Percentiles rank a stretch among this genome's conserved stretches.
Evolutionary conservation across 2,888 invertebrate genomes (phyloP).

Genomic region (Colostygia pectinataria): DNA sequence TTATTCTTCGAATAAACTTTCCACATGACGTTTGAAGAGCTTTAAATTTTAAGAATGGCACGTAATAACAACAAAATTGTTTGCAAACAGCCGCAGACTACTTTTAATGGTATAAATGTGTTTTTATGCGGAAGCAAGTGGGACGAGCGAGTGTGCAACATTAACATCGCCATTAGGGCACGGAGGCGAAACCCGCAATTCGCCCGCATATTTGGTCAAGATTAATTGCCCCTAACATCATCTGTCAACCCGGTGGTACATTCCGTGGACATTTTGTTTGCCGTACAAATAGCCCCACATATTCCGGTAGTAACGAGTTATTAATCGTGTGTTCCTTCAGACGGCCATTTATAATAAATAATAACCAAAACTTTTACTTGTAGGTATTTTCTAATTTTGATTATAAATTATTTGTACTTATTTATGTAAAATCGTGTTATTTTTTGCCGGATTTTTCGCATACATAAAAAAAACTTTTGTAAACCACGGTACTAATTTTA

Average conservation of each 20-base stretch:
- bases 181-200: slow-evolving; percentile 60
- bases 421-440: too few species aligned
- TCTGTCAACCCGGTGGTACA: slow-evolving; percentile 72
- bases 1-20: slow-evolving; percentile 9
- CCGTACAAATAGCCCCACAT: slow-evolving; percentile 65
- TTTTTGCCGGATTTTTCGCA: too few species aligned
- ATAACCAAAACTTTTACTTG: too few species aligned
- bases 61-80: slow-evolving; percentile 15
- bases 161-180: slow-evolving; percentile 60
- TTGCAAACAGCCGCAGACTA: slow-evolving; percentile 20
- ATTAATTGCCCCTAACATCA: slow-evolving; percentile 78
- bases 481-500: too few species aligned
- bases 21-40: slow-evolving; percentile 22
- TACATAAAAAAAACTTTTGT: too few species aligned
- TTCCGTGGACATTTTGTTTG: slow-evolving; percentile 72
- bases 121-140: slow-evolving; percentile 27
- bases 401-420: too few species aligned
- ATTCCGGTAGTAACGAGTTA: slow-evolving; percentile 55
- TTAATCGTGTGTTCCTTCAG: slow-evolving; percentile 37
- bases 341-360: slow-evolving; percentile 8
- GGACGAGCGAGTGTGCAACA: slow-evolving; percentile 35
- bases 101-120: slow-evolving; percentile 25
- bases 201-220: slow-evolving; percentile 78
- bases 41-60: slow-evolving; percentile 20
- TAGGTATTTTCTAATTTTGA: too few species aligned